Base-by-base conservation (phyloP, 2,113 vertebrate species). In the Myiagra hebetior region DNA sequence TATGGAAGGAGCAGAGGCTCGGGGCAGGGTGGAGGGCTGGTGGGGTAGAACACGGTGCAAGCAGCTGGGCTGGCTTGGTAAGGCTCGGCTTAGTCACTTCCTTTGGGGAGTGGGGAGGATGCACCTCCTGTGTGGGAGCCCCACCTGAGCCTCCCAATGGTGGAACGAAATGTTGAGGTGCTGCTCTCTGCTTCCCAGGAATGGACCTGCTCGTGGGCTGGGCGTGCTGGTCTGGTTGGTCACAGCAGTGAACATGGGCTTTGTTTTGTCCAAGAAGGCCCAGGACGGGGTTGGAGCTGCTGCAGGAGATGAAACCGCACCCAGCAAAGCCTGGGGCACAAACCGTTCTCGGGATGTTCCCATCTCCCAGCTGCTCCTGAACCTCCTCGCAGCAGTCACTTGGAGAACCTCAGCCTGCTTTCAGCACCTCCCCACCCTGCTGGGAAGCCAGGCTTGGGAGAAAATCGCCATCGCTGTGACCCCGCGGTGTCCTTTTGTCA, bases 31-130 rank as follows among this genome's bases (percentile, higher is more conserved):
- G 2, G 39, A 62, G 46, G 67, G 82, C 28, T 24, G 68, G 44
- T 9, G 44, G 41, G 64, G 33, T 8, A 28, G 19, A 18, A 31
- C 47, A 11, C 6, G 1, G 39, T 4, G n/a, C 14, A 3, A 39
- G 87, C 73, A 13, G 53, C 80, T 7, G 8, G 77, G 69, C 89
- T 39, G 50, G 89, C 67, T 94, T 3, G 3, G 64, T 69, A 52
- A 44, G 74, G 49, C 3, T 1, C n/a, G 14, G 74, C 77, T 97
- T 63, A 95, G 82, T 96, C 96, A 96, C 75, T 95, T 96, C 96
- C 94, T 90, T 8, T n/a, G 79, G 75, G 19, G 41, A 28, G 37
- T 1, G 3, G 7, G 64, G 15, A 13, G 85, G 75, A 53, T 39
- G 87, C n/a, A 15, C 9, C 86, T 69, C 35, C 14, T 3, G 23